Evolutionary conservation across 2,113 vertebrate genomes (phyloP).

Genomic region (Tetrax tetrax): DNA sequence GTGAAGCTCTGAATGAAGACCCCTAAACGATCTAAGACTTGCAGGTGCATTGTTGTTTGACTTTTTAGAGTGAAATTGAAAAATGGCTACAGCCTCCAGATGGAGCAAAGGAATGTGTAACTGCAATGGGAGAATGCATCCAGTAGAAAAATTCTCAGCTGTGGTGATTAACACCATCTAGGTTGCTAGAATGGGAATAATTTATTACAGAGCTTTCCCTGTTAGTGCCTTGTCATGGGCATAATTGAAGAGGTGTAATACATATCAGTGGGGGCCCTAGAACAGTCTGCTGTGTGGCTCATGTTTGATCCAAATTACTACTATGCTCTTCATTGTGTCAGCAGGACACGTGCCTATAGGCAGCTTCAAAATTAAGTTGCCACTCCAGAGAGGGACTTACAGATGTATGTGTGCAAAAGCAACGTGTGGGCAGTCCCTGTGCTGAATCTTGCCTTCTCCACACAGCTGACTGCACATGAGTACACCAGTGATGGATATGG

Average conservation of each 20-base stretch:
- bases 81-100: background rate
- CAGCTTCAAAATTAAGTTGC: background rate
- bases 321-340: background rate
- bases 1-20: background rate
- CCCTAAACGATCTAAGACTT: background rate
- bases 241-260: background rate
- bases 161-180: background rate
- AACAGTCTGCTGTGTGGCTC: background rate
- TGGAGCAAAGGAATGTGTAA: fast-evolving
- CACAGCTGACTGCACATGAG: background rate
- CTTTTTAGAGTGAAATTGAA: background rate
- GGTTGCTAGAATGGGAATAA: background rate
- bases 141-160: background rate
- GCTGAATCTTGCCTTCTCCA: background rate
- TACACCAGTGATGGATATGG: background rate
- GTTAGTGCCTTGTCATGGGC: background rate
- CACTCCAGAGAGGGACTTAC: background rate
- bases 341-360: background rate
- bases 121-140: background rate
- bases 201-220: background rate
- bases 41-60: background rate
- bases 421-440: background rate
- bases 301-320: background rate
- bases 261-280: background rate
- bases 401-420: background rate